Evolutionary conservation across 2,113 vertebrate genomes (phyloP), one percentile per base, ranked within the genome.

Genomic region (Brachyistius frenatus): DNA sequence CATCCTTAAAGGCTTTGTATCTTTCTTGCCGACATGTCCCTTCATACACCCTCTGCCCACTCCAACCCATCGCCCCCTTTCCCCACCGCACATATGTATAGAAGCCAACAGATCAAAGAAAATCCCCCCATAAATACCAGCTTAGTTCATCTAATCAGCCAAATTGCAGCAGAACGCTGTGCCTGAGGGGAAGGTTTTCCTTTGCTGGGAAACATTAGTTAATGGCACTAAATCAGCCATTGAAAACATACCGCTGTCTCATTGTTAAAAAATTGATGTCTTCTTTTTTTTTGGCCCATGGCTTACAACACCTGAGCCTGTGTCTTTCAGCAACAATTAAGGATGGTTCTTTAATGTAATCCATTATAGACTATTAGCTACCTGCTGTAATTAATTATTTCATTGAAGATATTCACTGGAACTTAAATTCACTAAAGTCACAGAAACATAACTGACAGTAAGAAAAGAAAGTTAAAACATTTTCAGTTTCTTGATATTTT

Each of bases 81-180:
- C 61, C 11, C 50, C 63, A 56, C 57, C 60, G 32, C 78, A 62
- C 60, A 83, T 31, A 72, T 67, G 78, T 72, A 87, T 62, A 74
- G 75, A 86, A 86, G 81, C 89, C 76, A 73, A 78, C 80, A 88
- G 88, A 92, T 92, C 89, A 89, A 89, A 89, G 80, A 76, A 49
- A 86, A 81, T 73, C 76, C 78, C 73, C n/a, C 55, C 65, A 56
- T 87, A 87, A 92, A 87, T 90, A 83, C 83, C 57, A 89, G 90
- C 73, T 81, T 52, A 76, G 78, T 83, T 83, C 81, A 64, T 80
- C 88, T 89, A 93, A 94, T 93, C 90, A 92, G 83, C 86, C 72
- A 91, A 88, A 92, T 90, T 90, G 85, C 83, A 52, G 80, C 73
- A 68, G 81, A 89, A 77, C 32, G n/a, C 53, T 13, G 4, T 23